These are phyloP conservation scores for Nesoenas mayeri DNA, from an alignment of 2,113 vertebrate species.

Conservation along the genomic window DNA sequence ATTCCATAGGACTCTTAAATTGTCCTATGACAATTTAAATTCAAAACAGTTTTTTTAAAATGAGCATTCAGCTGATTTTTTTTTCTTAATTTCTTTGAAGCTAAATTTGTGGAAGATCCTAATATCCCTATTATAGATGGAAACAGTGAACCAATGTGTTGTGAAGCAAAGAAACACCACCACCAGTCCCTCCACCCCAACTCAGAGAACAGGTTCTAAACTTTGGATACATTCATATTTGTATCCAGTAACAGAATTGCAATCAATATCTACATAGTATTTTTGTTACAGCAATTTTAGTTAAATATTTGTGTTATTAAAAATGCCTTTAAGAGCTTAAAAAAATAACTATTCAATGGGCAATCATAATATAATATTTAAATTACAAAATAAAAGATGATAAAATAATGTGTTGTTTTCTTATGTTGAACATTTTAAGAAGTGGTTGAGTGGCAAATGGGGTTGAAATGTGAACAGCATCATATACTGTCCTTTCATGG, in stretches of 20 bases:
- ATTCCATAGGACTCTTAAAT: neutral
- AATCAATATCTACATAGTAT: neutral
- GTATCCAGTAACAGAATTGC: neutral
- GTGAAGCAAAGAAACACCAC: neutral
- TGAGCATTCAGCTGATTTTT: neutral
- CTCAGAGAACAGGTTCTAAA: neutral
- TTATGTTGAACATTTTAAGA: neutral
- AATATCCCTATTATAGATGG: neutral
- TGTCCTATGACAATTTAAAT: neutral
- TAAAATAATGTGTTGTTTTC: neutral
- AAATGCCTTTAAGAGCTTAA: neutral
- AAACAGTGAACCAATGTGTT: neutral
- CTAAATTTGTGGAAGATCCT: neutral
- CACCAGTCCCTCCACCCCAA: neutral
- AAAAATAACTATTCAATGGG: neutral
- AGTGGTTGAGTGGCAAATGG: neutral
- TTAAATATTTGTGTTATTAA: neutral
- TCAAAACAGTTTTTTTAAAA: neutral
- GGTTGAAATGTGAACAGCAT: neutral
- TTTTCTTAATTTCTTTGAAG: neutral
- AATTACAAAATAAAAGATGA: neutral
- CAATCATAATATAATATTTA: neutral
- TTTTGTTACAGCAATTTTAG: neutral
- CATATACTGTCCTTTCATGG: neutral
- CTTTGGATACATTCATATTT: neutral